phyloP scores from a whole-genome alignment of 2,888 invertebrate species.

The Mylabris sibirica region DNA sequence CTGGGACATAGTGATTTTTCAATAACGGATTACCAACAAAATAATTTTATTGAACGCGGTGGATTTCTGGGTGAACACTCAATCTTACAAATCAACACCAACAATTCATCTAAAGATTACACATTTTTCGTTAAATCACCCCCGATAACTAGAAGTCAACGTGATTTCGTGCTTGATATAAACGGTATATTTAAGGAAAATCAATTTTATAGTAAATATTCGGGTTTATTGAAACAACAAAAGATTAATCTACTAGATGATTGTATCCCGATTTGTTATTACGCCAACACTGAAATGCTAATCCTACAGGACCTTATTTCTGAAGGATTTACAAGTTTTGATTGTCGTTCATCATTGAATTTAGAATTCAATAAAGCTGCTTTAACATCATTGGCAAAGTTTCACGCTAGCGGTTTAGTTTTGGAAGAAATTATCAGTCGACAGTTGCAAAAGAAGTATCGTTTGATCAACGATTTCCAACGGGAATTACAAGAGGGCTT shows the following conservation, averaged over 20 bases:
- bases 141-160: conserved; percentile 64
- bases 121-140: conserved; percentile 69
- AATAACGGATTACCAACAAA: conserved; percentile 26
- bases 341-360: conserved; percentile 35
- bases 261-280: conserved; percentile 55
- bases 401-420: conserved; percentile 53
- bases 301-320: conserved; percentile 57
- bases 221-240: conserved; percentile 56
- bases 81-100: conserved; percentile 32
- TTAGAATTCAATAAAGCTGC: conserved; percentile 41
- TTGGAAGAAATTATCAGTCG: conserved; percentile 49
- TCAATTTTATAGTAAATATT: conserved; percentile 59
- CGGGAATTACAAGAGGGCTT: conserved; percentile 56
- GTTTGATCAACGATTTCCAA: conserved; percentile 33
- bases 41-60: conserved; percentile 28
- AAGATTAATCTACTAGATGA: conserved; percentile 41
- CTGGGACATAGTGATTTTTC: conserved; percentile 20
- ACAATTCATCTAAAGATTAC: conserved; percentile 35
- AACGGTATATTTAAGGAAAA: conserved; percentile 64
- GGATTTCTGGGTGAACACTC: conserved; percentile 47
- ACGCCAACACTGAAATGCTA: conserved; percentile 49
- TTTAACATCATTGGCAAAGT: conserved; percentile 43
- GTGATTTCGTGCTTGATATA: conserved; percentile 61
- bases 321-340: conserved; percentile 45
- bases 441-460: conserved; percentile 31